Evolutionary conservation across 1,140 invertebrate species (phyloP).

Genomic region (Asobara japonica): DNA sequence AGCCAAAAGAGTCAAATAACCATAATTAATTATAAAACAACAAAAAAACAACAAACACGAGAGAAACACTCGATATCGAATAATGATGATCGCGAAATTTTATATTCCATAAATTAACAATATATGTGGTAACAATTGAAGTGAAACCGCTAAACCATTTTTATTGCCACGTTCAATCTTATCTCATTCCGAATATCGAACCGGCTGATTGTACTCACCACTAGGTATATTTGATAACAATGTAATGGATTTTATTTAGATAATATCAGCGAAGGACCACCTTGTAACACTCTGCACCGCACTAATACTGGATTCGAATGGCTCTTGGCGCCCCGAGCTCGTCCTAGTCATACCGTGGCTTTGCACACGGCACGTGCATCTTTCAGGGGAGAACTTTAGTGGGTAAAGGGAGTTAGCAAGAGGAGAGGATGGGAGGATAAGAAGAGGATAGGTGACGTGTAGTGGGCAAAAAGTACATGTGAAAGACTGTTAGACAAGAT

Average conservation of each 20-base stretch:
- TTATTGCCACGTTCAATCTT: conserved; percentile 14
- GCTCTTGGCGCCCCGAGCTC: conserved; percentile 56
- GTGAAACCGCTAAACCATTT: conserved; percentile 22
- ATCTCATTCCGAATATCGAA: background rate
- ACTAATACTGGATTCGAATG: conserved; percentile 69
- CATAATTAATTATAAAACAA: no score
- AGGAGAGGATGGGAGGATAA: conserved; percentile 17
- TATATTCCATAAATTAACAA: no score
- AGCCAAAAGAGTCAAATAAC: no score
- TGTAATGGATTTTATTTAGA: background rate
- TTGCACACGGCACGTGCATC: conserved; percentile 66
- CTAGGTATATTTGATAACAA: conserved; percentile 23
- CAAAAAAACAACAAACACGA: no score
- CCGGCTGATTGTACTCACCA: conserved; percentile 27
- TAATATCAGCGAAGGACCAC: background rate
- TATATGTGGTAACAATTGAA: no score
- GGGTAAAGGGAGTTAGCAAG: conserved; percentile 48
- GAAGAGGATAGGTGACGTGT: background rate
- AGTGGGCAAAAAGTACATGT: background rate
- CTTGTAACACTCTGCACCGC: conserved; percentile 51
- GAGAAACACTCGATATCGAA: no score
- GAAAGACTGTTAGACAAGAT: background rate
- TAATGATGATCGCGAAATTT: no score
- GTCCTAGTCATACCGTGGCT: conserved; percentile 65
- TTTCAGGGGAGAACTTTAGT: conserved; percentile 50